A percentile compares a stretch with the other conserved stretches of the same genome.
Evolutionary conservation across 1,140 invertebrate genomes (phyloP).

Genomic region (Aphis gossypii): DNA sequence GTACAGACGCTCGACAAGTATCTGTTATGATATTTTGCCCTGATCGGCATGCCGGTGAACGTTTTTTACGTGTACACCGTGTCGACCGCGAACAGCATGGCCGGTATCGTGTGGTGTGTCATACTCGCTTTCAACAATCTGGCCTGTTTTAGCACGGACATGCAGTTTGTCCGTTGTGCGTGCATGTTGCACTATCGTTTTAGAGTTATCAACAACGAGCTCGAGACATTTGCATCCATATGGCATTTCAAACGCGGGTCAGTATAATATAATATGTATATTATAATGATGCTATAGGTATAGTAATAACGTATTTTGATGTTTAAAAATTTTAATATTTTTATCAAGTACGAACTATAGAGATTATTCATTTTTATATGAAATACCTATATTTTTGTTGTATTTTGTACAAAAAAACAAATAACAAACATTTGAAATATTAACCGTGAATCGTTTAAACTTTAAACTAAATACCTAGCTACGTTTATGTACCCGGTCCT

Average conservation of each 20-base stretch:
- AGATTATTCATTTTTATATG: background rate
- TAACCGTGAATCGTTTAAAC: background rate
- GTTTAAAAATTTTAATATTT: background rate
- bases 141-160: conserved; percentile 53
- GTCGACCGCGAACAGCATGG: conserved; percentile 22
- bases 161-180: conserved; percentile 59
- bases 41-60: conserved; percentile 56
- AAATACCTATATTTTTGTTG: background rate
- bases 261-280: background rate
- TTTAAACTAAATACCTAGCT: background rate
- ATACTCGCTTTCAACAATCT: conserved; percentile 55
- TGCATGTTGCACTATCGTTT: conserved; percentile 55
- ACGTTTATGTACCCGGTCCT: no score
- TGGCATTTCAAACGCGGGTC: conserved; percentile 45
- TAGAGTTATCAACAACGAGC: conserved; percentile 50
- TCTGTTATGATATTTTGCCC: conserved; percentile 45
- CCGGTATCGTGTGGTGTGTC: conserved; percentile 56
- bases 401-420: background rate
- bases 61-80: conserved; percentile 48
- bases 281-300: background rate
- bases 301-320: background rate
- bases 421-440: background rate
- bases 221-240: conserved; percentile 13
- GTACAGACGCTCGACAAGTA: background rate
- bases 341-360: background rate